These are phyloP conservation scores for Pseudonaja textilis DNA, from an alignment of 2,113 vertebrate genomes.

Conservation along the genomic window DNA sequence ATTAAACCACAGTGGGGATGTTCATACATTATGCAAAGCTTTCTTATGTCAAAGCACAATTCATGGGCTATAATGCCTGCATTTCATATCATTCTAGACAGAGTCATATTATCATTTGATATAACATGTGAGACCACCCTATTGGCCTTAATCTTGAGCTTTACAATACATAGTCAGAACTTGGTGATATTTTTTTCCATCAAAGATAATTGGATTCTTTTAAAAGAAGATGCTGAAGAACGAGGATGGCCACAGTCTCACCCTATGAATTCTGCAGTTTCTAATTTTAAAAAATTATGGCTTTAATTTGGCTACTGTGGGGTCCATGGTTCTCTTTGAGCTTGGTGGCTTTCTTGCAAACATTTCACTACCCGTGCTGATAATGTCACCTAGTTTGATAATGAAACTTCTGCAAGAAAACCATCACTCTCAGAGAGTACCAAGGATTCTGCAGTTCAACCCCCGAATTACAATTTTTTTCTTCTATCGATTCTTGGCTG, in stretches of 20 bases:
- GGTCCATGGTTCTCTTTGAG: background rate
- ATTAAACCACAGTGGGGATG: background rate
- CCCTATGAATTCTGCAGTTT: background rate
- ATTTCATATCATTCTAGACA: background rate
- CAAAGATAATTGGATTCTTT: background rate
- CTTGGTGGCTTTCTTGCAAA: background rate
- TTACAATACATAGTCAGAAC: background rate
- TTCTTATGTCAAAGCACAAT: background rate
- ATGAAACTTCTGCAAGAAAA: background rate
- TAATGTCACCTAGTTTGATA: background rate
- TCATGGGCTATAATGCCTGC: background rate
- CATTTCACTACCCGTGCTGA: background rate
- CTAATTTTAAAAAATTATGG: background rate
- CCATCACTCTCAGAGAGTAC: background rate
- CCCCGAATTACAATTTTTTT: background rate
- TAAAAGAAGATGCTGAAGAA: background rate
- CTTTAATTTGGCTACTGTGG: background rate
- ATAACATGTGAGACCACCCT: background rate
- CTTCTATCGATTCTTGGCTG: background rate
- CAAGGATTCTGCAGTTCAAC: background rate
- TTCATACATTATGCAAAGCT: background rate
- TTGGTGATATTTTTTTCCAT: background rate
- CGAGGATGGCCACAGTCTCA: background rate
- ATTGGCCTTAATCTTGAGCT: background rate
- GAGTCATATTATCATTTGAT: background rate